These are phyloP conservation scores for Drosophila incognita DNA, from an alignment of 2,888 invertebrate genomes.

Conservation along the genomic window DNA sequence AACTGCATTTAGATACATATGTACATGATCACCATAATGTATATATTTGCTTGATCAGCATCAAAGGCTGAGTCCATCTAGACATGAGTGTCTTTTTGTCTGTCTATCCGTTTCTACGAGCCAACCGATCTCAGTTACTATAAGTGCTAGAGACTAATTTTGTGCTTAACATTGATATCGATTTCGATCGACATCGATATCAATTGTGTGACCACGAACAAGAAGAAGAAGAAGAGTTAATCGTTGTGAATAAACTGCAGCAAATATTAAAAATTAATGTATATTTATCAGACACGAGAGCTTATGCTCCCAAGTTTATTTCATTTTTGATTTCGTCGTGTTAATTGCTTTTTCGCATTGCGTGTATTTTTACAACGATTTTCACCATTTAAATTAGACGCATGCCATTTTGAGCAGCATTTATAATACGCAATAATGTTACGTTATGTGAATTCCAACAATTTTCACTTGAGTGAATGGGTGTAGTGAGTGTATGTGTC, in stretches of 20 bases:
- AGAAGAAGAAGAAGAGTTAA: too few species aligned
- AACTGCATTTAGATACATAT: too few species aligned
- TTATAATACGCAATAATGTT: constrained; percentile 6
- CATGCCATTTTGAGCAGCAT: background rate
- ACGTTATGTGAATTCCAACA: constrained; percentile 35
- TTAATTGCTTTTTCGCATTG: background rate
- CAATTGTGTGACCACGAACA: too few species aligned
- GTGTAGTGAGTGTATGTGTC: constrained; percentile 2
- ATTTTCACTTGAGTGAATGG: background rate
- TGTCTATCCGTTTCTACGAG: background rate
- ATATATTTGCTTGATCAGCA: background rate
- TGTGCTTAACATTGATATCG: too few species aligned
- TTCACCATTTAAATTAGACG: background rate
- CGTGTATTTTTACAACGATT: too few species aligned
- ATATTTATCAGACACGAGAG: background rate
- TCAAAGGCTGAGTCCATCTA: background rate
- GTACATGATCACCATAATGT: too few species aligned
- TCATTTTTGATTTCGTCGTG: background rate
- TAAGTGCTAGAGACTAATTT: background rate
- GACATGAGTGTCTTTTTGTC: too few species aligned
- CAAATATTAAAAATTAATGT: background rate
- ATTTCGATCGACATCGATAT: too few species aligned
- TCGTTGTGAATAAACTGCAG: too few species aligned
- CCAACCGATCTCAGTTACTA: background rate
- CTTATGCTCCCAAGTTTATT: background rate